Evolutionary conservation across 2,797 vertebrate species (phyloP).

Genomic region (Sus cebifrons): DNA sequence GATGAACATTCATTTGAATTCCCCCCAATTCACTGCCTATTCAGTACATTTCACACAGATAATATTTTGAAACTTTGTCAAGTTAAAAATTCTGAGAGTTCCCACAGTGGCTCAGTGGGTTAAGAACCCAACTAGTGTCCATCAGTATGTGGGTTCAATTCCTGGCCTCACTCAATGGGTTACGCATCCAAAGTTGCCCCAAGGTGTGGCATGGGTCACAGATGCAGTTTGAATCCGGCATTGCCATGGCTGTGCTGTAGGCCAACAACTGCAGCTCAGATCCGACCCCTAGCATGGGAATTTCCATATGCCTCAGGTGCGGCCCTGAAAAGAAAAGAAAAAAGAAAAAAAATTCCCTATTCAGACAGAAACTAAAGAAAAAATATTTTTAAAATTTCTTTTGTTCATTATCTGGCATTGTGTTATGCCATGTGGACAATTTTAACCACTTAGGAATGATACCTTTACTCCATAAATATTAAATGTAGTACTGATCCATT

Average conservation of each 20-base stretch:
- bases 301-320: too few relatives aligned
- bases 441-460: constrained; percentile 33
- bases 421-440: not conserved
- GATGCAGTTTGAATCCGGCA: too few relatives aligned
- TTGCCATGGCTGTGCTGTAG: too few relatives aligned
- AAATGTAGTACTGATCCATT: not conserved
- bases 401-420: constrained; percentile 58
- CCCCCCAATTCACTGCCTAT: not conserved
- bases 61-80: constrained; percentile 63
- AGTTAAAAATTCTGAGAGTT: not conserved
- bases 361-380: constrained; percentile 38
- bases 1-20: constrained; percentile 29
- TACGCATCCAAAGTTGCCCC: too few relatives aligned
- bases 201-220: too few relatives aligned
- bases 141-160: too few relatives aligned
- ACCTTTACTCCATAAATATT: not conserved
- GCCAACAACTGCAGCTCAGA: too few relatives aligned
- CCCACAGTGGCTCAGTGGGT: too few relatives aligned
- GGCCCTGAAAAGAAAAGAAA: too few relatives aligned
- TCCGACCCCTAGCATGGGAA: too few relatives aligned
- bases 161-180: too few relatives aligned
- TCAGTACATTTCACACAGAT: constrained; percentile 30
- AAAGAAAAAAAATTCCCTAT: not conserved
- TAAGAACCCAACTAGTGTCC: too few relatives aligned
- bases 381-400: constrained; percentile 51